phyloP scores from a whole-genome alignment of 1,140 invertebrate species.

The Himalopsyche phryganea region DNA sequence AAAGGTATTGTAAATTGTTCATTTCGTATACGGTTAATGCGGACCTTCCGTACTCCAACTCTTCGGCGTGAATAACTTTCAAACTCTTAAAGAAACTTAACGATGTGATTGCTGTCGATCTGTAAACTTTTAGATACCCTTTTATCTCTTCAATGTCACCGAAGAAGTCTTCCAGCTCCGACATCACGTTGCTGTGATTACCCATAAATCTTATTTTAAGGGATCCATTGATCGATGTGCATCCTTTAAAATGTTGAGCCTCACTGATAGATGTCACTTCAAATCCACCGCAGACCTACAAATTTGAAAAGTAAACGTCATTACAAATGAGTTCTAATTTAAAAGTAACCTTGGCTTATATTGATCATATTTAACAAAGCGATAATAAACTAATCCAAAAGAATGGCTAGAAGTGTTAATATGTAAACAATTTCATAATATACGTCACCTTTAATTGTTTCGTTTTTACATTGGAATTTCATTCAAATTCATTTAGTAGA shows the following conservation, averaged over 20 bases:
- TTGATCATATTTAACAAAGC: too few relatives aligned
- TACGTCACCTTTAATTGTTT: too few relatives aligned
- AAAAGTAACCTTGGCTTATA: not conserved
- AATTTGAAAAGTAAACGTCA: not conserved
- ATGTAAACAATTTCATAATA: too few relatives aligned
- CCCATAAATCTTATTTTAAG: slow-evolving; percentile 22
- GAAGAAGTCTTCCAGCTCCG: slow-evolving; percentile 68
- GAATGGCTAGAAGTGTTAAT: too few relatives aligned
- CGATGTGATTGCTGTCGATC: slow-evolving; percentile 55
- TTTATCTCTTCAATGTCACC: slow-evolving; percentile 67
- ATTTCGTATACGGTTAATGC: slow-evolving; percentile 68
- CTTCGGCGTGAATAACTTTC: slow-evolving; percentile 37
- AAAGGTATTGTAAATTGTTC: slow-evolving; percentile 61
- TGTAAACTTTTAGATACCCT: slow-evolving; percentile 66
- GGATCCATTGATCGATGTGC: slow-evolving; percentile 41
- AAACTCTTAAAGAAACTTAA: slow-evolving; percentile 70
- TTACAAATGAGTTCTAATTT: not conserved
- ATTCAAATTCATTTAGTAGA: too few relatives aligned
- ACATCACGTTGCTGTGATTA: slow-evolving; percentile 50
- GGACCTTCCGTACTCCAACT: slow-evolving; percentile 48
- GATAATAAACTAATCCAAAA: too few relatives aligned
- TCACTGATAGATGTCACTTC: slow-evolving; percentile 13
- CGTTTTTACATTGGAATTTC: too few relatives aligned
- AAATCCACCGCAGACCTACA: slow-evolving; percentile 18
- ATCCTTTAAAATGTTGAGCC: slow-evolving; percentile 23